Evolutionary conservation across 2,888 invertebrate species (phyloP), one percentile per base, ranked within the genome.

Genomic region (Ferrisia virgata): DNA sequence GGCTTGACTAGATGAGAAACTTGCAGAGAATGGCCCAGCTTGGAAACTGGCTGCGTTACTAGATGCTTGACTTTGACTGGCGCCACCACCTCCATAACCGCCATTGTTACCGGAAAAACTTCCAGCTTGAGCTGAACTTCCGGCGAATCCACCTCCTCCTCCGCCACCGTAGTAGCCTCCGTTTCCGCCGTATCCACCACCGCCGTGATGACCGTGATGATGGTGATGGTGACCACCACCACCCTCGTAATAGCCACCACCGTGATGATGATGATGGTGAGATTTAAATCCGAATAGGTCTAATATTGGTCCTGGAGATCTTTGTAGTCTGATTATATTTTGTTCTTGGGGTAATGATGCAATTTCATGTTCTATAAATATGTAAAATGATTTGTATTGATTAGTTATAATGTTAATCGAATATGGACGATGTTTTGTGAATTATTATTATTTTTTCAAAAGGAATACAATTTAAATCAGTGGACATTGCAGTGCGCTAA

Each of bases 1-100:
- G 22, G 72, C 72, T 76, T 76, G 79, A 79, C 79, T 79, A 47
- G 43, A 8, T 79, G 79, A 43, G 43, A 79, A 79, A 79, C 43
- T 79, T 40, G 43, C 40, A 79, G 40, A 43, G 36, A 79, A 79
- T 43, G 79, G 43, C 43, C 43, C 79, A 25, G 79, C 40, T 43
- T 43, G 25, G 28, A 47, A 40, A 25, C 43, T 79, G n/a, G 79
- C 79, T 9, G 79, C n/a, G n/a, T 43, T 47, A 47, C 79, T 79
- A 25, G 43, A 40, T 79, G 79, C 79, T 47, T 39, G 43, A 79
- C 43, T 47, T 40, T 43, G 22, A 79, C 79, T 79, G 1, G 9
- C 6, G 9, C 40, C 39, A 79, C 43, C 43, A 2, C 43, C 43
- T 28, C 79, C 79, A 22, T 15, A 28, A 40, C 79, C 43, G 6